Percentiles rank a stretch among this genome's conserved stretches.
Conservation (phyloP, 2,113 vertebrate species). For the Catharus fuscescens region DNA sequence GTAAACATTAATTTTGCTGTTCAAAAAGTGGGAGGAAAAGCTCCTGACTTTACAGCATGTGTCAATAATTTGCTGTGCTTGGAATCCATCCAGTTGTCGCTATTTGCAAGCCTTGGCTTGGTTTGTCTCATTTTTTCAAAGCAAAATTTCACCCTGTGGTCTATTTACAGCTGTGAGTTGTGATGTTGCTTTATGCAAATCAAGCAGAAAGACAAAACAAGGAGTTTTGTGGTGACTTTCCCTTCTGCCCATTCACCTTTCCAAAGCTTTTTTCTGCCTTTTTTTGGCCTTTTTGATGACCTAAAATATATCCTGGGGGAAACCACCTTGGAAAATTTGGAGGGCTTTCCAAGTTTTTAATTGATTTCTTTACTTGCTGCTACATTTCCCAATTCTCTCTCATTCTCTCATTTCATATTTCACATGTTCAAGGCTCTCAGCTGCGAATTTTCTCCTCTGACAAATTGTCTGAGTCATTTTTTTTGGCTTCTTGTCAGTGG, state of each 20-base stretch:
- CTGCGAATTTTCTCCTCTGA: not conserved
- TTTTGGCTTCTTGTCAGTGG: not conserved
- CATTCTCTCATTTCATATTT: not conserved
- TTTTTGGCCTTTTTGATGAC: not conserved
- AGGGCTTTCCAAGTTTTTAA: not conserved
- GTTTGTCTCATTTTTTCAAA: not conserved
- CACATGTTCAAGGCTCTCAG: not conserved
- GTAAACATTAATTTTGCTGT: not conserved
- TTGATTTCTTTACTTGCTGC: not conserved
- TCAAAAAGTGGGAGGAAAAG: not conserved
- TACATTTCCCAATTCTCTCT: not conserved
- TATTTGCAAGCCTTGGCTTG: not conserved
- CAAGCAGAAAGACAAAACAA: not conserved
- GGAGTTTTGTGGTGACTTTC: not conserved
- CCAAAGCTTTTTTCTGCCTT: not conserved
- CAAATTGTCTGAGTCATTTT: not conserved
- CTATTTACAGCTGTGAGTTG: not conserved
- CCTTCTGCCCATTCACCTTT: not conserved
- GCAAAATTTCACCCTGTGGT: not conserved
- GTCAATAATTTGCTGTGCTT: not conserved
- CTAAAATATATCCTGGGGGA: not conserved
- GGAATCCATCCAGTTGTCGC: not conserved
- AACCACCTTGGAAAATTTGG: not conserved
- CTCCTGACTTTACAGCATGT: not conserved
- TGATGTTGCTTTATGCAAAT: not conserved